Base-by-base conservation (phyloP, 2,888 invertebrate genomes). In the Pasiphila rectangulata region DNA sequence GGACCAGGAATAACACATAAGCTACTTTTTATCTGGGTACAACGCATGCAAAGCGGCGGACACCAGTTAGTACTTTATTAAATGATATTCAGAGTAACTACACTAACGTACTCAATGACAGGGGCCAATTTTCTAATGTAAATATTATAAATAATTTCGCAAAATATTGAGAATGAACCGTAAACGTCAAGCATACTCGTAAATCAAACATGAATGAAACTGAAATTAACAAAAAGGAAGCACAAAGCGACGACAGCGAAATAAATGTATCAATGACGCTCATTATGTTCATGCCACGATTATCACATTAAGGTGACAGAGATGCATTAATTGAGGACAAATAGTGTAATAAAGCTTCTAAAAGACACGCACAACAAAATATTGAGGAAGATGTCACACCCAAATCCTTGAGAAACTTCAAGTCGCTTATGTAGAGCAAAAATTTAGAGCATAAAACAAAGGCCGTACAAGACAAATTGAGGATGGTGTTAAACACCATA, bases 221-320 rank as follows among this genome's bases (percentile, higher is more conserved):
- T 27, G 6, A 23, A 39, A 29, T 41, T 34, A 39, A 32, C 30
- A 43, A 39, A 27, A 40, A 35, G 43, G 43, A 40, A 53, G 41
- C 15, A 52, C 46, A 50, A 51, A 16, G 45, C 19, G 56, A 49
- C 46, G 56, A 53, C 56, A 53, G 49, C 35, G 24, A 46, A 29
- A 49, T 51, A 53, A 53, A 53, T 50, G 47, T 50, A 53, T 48
- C 54, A 59, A 53, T 46, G 56, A 38, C 43, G 35, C 41, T 48
- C 48, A 51, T 58, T 51, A 58, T 47, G 54, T 39, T 35, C 47
- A 53, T 52, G 49, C 46, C 58, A 58, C 58, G 58, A 56, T 51
- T 46, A 42, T 37, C 27, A 49, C 54, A 56, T 59, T 55, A 51
- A 43, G 38, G 7, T 27, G 59, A 55, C 56, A 51, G 39, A 50